Percentiles rank a stretch among this genome's conserved stretches.
These are phyloP conservation scores for Noturus placidus DNA, from an alignment of 2,113 vertebrate genomes.

Conservation along the genomic window DNA sequence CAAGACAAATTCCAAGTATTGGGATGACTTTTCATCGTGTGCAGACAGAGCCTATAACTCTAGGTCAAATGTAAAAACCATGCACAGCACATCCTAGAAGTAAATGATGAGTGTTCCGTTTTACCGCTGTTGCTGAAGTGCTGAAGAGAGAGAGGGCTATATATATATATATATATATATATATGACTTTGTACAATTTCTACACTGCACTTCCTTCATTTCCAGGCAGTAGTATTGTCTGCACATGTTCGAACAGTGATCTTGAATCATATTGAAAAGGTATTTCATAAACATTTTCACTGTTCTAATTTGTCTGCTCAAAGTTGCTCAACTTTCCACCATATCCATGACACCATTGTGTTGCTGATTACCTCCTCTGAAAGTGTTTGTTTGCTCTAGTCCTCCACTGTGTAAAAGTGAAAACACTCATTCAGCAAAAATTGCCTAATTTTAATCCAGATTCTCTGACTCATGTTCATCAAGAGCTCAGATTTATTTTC, in stretches of 20 bases:
- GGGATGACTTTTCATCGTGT: constrained; percentile 3
- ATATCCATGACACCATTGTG: not conserved
- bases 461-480: not conserved
- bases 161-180: no score
- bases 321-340: not conserved
- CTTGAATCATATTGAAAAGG: not conserved
- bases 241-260: not conserved
- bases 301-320: not conserved
- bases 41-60: not conserved
- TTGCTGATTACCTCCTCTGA: not conserved
- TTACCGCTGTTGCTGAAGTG: not conserved
- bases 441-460: not conserved
- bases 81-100: not conserved
- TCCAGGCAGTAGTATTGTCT: not conserved
- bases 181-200: not conserved
- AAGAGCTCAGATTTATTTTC: constrained; percentile 5
- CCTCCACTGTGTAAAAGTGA: not conserved
- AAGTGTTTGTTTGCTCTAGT: not conserved
- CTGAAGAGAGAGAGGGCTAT: not conserved
- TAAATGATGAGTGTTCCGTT: not conserved
- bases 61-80: constrained; percentile 2
- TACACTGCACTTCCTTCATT: not conserved
- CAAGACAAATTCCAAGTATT: constrained; percentile 26
- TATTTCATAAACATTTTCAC: not conserved
- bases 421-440: not conserved